Evolutionary conservation across 2,113 vertebrate genomes (phyloP), one percentile per base, ranked within the genome.

Genomic region (Zapornia atra): DNA sequence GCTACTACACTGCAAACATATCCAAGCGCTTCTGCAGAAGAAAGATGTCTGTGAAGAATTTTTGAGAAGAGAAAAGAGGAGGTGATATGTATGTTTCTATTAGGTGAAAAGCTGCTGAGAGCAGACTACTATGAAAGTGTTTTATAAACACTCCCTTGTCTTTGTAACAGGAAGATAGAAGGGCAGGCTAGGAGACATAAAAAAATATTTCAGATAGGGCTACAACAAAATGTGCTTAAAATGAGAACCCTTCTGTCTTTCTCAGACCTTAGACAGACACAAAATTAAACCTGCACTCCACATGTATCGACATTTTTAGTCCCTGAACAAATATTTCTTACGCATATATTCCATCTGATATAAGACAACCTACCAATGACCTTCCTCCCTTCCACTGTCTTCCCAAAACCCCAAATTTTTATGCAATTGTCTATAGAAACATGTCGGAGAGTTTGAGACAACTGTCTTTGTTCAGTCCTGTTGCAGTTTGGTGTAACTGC

Each of bases 71-170:
- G 40, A 54, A 78, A 81, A 83, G 38, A 95, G 33, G 12, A 69
- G 19, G 16, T 64, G 29, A 71, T 59, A 50, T 78, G 51, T 15
- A 34, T 78, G 7, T 17, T 89, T 73, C 26, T 69, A 3, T 61
- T 38, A 38, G 12, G 19, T 86, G 60, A 78, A 94, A 89, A 94
- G 13, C 36, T 91, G 34, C 16, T 92, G 86, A 94, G 85, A 92
- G 11, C 60, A 96, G 29, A 81, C 70, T 80, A 34, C 5, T 64
- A 68, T 12, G 31, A 66, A 34, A 7, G 5, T 24, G 31, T 86
- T 44, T 73, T 78, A 72, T 56, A 89, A 84, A 53, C 5, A 2
- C 15, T 44, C 6, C 5, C 6, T 63, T 73, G 11, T 83, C 50
- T 59, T 75, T 81, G n/a, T 44, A 75, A 54, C 22, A 88, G 60